Conservation (phyloP, 2,888 invertebrate genomes). For the Tenthredo livida region DNA sequence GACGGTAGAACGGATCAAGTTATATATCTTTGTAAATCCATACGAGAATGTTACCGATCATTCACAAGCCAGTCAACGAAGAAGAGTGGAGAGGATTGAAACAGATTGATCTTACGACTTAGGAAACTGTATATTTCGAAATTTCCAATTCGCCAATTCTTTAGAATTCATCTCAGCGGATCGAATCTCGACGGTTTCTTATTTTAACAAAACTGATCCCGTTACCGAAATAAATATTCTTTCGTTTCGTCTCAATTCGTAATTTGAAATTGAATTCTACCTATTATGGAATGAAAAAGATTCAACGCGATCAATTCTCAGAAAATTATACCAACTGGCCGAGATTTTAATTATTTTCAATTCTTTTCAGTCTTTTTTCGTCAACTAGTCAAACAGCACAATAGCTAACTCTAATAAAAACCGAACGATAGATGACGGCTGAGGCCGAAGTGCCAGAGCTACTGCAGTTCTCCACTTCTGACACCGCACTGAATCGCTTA, state of each 20-base stretch:
- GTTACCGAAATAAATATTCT: background rate
- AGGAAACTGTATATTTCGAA: background rate
- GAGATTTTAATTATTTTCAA: conserved; percentile 14
- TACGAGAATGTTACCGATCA: background rate
- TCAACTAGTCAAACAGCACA: background rate
- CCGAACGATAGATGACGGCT: background rate
- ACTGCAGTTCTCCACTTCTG: conserved; percentile 6
- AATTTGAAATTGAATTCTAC: background rate
- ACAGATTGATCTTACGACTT: background rate
- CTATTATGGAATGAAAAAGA: background rate
- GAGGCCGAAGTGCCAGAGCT: background rate
- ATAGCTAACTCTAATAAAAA: background rate
- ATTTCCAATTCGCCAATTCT: background rate
- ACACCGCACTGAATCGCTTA: background rate
- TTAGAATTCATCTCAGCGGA: background rate
- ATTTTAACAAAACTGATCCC: background rate
- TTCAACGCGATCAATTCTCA: background rate
- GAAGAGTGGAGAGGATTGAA: background rate
- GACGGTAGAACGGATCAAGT: background rate
- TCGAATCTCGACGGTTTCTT: background rate
- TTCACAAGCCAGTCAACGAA: background rate
- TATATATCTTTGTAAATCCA: background rate
- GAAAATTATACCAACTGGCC: background rate
- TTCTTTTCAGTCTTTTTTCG: background rate
- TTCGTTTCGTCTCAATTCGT: conserved; percentile 1